Base-by-base conservation (phyloP, 2,113 vertebrate species). In the Hemiprocne comata region DNA sequence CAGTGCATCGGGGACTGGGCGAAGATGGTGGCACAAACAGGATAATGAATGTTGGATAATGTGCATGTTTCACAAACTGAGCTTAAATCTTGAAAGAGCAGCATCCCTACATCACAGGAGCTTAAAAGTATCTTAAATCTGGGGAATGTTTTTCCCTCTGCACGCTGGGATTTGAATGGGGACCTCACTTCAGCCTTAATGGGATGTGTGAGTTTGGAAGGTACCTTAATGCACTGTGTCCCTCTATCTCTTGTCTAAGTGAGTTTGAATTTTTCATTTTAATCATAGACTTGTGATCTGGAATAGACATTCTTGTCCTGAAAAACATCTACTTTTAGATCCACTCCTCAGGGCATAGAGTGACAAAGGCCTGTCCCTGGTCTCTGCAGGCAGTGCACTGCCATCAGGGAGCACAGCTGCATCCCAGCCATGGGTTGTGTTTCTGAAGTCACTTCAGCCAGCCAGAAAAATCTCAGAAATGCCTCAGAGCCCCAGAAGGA, bases 231-330 rank as follows among this genome's bases (percentile, higher is more conserved):
- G 91, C 64, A 26, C 64, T 14, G 55, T 1, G 0, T 85, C 38
- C 64, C 61, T 88, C 48, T 40, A 66, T n/a, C 46, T 67, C 90
- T 80, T 85, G 87, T 77, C 75, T 80, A 19, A 92, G 88, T 76
- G 79, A 94, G 85, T 31, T 83, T 91, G 85, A 95, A 91, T 95
- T 95, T 95, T 96, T 95, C 85, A 94, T 91, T 62, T 94, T 77
- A 91, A 91, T 84, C 34, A 26, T 69, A 74, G 85, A 28, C 67
- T 85, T 69, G 75, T 67, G 87, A 85, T 91, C 34, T 85, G 87
- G 55, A 76, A 82, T 60, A 90, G 87, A 40, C 53, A n/a, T 67
- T 34, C 81, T 88, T 77, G 93, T 90, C 64, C 81, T 71, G 93
- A 93, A 94, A 94, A 93, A 58, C 65, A 86, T 67, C 85, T 0